Percentiles rank a stretch among this genome's conserved stretches.
Conservation (phyloP, 2,888 invertebrate genomes). For the Diplolepis rosae region DNA sequence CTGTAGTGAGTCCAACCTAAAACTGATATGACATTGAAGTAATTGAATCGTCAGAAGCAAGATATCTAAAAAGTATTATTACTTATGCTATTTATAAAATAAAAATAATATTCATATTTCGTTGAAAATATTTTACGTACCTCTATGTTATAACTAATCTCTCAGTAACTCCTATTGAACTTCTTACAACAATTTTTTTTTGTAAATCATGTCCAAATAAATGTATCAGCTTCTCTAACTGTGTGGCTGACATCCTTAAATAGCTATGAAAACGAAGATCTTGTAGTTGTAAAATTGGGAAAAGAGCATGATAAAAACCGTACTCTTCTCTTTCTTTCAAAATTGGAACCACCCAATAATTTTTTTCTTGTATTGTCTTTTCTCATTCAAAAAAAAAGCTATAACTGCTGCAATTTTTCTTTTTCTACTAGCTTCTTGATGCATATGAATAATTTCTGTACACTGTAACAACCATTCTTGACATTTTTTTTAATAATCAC, state of each 20-base stretch:
- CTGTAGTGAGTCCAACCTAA: slow-evolving; percentile 11
- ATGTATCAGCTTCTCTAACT: slow-evolving; percentile 21
- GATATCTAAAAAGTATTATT: slow-evolving; percentile 31
- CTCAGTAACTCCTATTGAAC: slow-evolving; percentile 3
- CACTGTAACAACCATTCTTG: too few species aligned
- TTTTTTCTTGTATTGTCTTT: neutral
- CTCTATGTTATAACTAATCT: slow-evolving; percentile 31
- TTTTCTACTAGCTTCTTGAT: neutral
- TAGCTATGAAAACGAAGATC: slow-evolving; percentile 31
- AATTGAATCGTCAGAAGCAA: slow-evolving; percentile 36
- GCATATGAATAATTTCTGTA: neutral
- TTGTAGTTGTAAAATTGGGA: slow-evolving; percentile 16
- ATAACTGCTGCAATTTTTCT: slow-evolving; percentile 2
- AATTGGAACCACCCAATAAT: slow-evolving; percentile 3
- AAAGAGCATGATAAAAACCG: slow-evolving; percentile 8
- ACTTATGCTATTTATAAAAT: neutral
- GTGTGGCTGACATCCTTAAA: slow-evolving; percentile 26
- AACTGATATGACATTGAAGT: slow-evolving; percentile 30
- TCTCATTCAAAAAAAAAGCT: neutral
- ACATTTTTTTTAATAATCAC: neutral
- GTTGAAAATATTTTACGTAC: neutral
- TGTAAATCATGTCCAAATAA: slow-evolving; percentile 20
- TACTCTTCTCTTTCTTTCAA: neutral
- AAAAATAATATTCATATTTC: neutral
- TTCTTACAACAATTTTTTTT: neutral